Evolutionary conservation across 2,888 invertebrate genomes (phyloP), one percentile per base, ranked within the genome.

Genomic region (Meta bourneti): DNA sequence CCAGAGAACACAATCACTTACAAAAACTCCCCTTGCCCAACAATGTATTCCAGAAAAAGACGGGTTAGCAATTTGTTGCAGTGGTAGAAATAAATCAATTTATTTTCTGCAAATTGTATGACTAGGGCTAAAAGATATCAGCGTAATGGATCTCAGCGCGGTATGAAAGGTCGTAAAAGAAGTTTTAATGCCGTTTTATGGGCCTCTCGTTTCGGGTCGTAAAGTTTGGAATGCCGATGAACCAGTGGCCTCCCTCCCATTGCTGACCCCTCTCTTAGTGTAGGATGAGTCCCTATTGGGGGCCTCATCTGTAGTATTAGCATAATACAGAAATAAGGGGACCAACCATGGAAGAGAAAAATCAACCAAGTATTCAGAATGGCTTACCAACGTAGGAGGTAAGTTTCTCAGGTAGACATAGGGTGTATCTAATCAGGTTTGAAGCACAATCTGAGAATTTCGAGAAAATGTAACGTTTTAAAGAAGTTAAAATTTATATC

Each of bases 11-110:
- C 79, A 79, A 54, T 79, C 54, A 54, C 34, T 61, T 79, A 77
- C 51, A n/a, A 61, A 54, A 61, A 19, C 48, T 83, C 54, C 83
- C 54, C n/a, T 54, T 54, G 7, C 20, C 34, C 52, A 74, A 72
- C 51, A 54, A 13, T 54, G 13, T 6, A 72, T 16, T 49, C 6
- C 52, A 74, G 20, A 19, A 20, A 52, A 20, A 61, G 16, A 11
- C 19, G 49, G 70, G 71, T 61, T 19, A 70, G 89, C 77, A 89
- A 89, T 89, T 89, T 89, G 89, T 89, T 70, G 72, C 69, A 77
- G 20, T 34, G n/a, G 49, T 89, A 75, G 7, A 82, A 82, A 89
- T 89, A 89, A 89, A 89, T 89, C 89, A 89, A 89, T 82, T 89
- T 82, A 89, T 70, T 61, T 75, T 49, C 51, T 75, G 72, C 81